These are phyloP conservation scores for Etheostoma nigrum DNA, from an alignment of 2,797 vertebrate species.

Conservation along the genomic window DNA sequence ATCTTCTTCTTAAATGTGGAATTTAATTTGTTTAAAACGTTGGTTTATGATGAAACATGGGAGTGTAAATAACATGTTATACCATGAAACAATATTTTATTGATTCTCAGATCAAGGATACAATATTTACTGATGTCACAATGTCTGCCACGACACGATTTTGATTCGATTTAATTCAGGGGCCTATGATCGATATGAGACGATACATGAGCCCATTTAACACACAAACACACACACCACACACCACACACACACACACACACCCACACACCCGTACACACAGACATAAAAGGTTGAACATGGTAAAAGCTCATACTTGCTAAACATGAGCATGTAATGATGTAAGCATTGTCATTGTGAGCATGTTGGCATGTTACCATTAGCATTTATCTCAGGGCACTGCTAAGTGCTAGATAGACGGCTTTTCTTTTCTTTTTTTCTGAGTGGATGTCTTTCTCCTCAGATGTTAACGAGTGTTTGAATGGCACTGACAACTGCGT, in stretches of 20 bases:
- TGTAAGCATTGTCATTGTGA: not conserved
- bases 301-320: not conserved
- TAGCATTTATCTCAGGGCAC: not conserved
- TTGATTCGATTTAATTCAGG: too few species aligned
- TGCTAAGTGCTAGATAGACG: not conserved
- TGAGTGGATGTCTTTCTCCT: constrained; percentile 10
- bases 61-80: too few species aligned
- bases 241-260: too few species aligned
- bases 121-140: too few species aligned
- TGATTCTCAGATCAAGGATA: too few species aligned
- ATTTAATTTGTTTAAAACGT: not conserved
- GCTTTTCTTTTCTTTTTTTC: not conserved
- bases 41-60: not conserved
- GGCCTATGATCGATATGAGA: too few species aligned
- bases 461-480: constrained; percentile 93
- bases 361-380: not conserved
- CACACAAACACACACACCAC: too few species aligned
- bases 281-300: not conserved
- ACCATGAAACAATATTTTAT: too few species aligned
- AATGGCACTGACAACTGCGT: constrained; percentile 84
- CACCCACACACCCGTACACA: too few species aligned
- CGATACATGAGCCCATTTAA: too few species aligned
- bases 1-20: not conserved
- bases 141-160: too few species aligned
- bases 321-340: not conserved